Percentiles rank a stretch among this genome's conserved stretches.
These are phyloP conservation scores for Dastarcus helophoroides DNA, from an alignment of 2,888 invertebrate genomes.

Conservation along the genomic window DNA sequence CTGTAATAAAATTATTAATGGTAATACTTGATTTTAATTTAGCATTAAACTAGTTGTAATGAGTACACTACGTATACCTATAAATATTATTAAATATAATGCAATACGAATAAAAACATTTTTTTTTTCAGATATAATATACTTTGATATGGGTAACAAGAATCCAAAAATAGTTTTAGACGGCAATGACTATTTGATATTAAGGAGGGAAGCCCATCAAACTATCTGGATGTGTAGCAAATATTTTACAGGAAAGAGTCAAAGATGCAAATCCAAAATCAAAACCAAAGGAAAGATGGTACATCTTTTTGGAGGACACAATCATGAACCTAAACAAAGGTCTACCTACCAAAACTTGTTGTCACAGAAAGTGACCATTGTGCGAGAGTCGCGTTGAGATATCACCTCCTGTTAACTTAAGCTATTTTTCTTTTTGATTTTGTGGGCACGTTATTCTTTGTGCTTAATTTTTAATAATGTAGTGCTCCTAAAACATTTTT, in stretches of 20 bases:
- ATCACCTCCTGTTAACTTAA: too few relatives aligned
- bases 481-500: too few relatives aligned
- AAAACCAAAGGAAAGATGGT: slow-evolving; percentile 16
- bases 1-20: too few relatives aligned
- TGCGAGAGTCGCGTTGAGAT: not conserved
- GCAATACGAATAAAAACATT: too few relatives aligned
- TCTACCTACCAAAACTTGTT: slow-evolving; percentile 14
- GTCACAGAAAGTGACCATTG: slow-evolving; percentile 14
- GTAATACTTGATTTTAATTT: too few relatives aligned
- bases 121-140: slow-evolving; percentile 8
- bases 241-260: slow-evolving; percentile 15
- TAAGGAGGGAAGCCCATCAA: slow-evolving; percentile 7
- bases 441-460: too few relatives aligned
- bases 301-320: slow-evolving; percentile 15
- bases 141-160: slow-evolving; percentile 10
- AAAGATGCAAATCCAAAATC: slow-evolving; percentile 19
- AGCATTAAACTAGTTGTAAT: too few relatives aligned
- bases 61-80: too few relatives aligned
- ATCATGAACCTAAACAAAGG: slow-evolving; percentile 17
- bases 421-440: too few relatives aligned
- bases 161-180: slow-evolving; percentile 9
- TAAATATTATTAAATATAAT: too few relatives aligned
- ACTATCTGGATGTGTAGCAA: slow-evolving; percentile 10
- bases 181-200: slow-evolving; percentile 8
- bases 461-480: too few relatives aligned